phyloP scores from a whole-genome alignment of 2,113 vertebrate genomes.

The Oreotrochilus melanogaster region DNA sequence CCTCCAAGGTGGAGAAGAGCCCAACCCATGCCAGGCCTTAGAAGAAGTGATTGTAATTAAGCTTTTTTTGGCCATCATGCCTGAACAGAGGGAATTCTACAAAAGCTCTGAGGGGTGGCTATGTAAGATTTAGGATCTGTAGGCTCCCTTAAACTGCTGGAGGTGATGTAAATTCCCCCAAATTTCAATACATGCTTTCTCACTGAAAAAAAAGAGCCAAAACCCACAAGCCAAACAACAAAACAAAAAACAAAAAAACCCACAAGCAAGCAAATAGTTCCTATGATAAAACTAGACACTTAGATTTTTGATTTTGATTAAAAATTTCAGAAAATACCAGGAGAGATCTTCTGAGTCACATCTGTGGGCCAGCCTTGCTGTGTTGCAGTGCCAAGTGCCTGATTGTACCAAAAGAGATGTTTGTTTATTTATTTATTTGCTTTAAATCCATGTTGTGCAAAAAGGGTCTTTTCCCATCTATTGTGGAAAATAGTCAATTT shows the following conservation, averaged over 20 bases:
- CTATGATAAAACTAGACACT: background rate
- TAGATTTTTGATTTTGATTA: background rate
- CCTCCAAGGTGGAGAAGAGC: background rate
- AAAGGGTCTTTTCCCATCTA: background rate
- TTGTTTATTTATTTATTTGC: background rate
- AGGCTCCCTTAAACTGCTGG: background rate
- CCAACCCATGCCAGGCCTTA: accelerated
- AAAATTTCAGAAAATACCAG: background rate
- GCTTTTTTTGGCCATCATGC: background rate
- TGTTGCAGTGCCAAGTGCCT: background rate
- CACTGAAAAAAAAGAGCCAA: background rate
- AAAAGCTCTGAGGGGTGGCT: accelerated
- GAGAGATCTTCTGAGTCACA: background rate
- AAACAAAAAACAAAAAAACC: no score
- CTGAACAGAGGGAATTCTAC: background rate
- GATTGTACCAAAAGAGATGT: background rate
- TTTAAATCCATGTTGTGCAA: background rate
- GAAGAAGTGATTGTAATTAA: background rate
- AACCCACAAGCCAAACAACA: no score
- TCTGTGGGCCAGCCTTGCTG: background rate
- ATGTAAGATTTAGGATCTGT: background rate
- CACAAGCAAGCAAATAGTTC: no score
- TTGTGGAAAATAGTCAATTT: background rate
- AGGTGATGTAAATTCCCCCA: background rate
- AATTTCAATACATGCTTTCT: background rate